Conservation (phyloP, 2,888 invertebrate species). For the Pyrgus malvae region DNA sequence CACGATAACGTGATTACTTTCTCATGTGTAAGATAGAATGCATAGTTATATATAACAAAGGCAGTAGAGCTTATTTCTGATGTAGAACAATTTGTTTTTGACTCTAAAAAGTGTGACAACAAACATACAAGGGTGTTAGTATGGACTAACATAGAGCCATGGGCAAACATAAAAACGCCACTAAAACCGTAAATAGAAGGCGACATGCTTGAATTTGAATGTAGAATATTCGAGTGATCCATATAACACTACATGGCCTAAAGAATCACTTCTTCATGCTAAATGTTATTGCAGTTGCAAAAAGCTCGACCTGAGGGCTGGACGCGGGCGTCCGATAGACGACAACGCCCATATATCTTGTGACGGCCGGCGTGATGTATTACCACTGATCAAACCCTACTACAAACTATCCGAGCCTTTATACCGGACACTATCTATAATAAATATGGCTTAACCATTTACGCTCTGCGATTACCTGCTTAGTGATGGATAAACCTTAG, state of each 20-base stretch:
- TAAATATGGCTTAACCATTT: slow-evolving; percentile 32
- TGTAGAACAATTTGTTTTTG: slow-evolving; percentile 19
- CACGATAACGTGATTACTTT: not conserved
- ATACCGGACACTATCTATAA: slow-evolving; percentile 41
- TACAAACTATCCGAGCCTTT: slow-evolving; percentile 44
- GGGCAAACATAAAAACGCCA: too few species aligned
- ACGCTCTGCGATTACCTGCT: slow-evolving; percentile 8
- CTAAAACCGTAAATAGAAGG: too few species aligned
- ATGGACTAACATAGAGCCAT: too few species aligned
- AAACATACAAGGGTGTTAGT: too few species aligned
- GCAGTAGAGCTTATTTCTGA: too few species aligned
- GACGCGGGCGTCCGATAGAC: slow-evolving; percentile 51
- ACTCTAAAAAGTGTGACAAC: too few species aligned
- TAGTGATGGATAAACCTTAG: slow-evolving; percentile 6
- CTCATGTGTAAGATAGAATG: too few species aligned
- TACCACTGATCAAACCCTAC: slow-evolving; percentile 54
- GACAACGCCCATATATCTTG: slow-evolving; percentile 61
- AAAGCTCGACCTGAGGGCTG: slow-evolving; percentile 31
- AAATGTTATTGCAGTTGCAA: slow-evolving; percentile 30
- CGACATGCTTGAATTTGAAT: too few species aligned
- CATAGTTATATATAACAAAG: too few species aligned
- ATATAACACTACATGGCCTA: too few species aligned
- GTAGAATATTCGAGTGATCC: too few species aligned
- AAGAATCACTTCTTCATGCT: too few species aligned
- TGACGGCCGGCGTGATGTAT: slow-evolving; percentile 57